phyloP scores from a whole-genome alignment of 2,888 invertebrate species.

The Nomada ruficornis region DNA sequence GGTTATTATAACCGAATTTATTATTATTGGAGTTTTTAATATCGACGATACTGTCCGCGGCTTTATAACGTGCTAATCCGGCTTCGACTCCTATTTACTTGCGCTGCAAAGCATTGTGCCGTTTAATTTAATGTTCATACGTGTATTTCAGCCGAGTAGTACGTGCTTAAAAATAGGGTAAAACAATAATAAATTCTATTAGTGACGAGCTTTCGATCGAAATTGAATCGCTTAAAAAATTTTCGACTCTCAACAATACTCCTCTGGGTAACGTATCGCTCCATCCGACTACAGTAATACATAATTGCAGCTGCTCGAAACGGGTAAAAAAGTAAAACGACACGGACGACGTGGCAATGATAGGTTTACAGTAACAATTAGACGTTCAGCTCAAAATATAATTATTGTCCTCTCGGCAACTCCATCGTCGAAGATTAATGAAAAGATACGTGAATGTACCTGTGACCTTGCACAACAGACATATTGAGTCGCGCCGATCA shows the following conservation, averaged over 20 bases:
- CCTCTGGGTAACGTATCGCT: neutral
- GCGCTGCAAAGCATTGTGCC: neutral
- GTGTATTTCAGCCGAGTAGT: neutral
- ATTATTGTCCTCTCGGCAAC: conserved; percentile 46
- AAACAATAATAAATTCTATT: neutral
- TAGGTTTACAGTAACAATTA: conserved; percentile 53
- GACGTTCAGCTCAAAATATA: conserved; percentile 57
- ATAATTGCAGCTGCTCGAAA: neutral
- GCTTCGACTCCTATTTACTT: neutral
- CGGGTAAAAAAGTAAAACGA: neutral
- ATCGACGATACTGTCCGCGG: neutral
- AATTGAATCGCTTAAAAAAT: neutral
- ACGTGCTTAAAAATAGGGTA: neutral
- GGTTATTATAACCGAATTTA: neutral
- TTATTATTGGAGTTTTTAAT: neutral
- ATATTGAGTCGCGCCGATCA: conserved; percentile 76
- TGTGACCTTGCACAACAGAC: conserved; percentile 52
- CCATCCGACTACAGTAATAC: neutral
- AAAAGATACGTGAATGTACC: conserved; percentile 54
- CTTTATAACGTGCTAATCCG: neutral
- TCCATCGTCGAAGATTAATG: conserved; percentile 46
- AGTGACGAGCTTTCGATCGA: neutral
- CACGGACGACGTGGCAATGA: neutral
- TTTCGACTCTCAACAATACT: neutral
- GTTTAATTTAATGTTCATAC: neutral